phyloP scores from a whole-genome alignment of 2,113 vertebrate genomes.

The Todiramphus saurophagus region DNA sequence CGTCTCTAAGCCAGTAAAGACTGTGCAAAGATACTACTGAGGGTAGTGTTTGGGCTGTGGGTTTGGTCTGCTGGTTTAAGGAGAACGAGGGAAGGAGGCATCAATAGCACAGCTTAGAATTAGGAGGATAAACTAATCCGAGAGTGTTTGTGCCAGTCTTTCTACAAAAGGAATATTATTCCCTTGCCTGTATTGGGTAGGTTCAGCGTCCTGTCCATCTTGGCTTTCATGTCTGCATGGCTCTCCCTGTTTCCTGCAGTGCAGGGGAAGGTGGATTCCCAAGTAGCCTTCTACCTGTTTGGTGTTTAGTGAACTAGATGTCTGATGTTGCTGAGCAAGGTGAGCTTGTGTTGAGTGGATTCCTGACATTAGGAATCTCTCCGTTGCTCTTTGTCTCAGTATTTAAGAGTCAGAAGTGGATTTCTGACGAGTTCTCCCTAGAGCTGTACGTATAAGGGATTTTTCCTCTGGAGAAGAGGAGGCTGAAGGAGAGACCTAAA shows the following conservation, averaged over 20 bases:
- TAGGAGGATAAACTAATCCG: not conserved
- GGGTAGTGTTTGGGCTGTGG: not conserved
- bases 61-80: not conserved
- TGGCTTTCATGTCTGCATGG: not conserved
- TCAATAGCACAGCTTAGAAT: not conserved
- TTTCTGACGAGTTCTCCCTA: not conserved
- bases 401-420: not conserved
- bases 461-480: not conserved
- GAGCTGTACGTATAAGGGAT: not conserved
- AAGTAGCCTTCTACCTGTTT: not conserved
- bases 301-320: not conserved
- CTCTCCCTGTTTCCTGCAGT: not conserved
- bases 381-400: not conserved
- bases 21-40: not conserved
- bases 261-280: not conserved
- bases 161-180: not conserved
- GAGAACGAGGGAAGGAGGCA: not conserved
- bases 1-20: not conserved
- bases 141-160: not conserved
- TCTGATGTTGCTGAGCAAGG: not conserved
- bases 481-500: not conserved
- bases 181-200: not conserved
- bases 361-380: not conserved
- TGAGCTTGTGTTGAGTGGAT: not conserved
- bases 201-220: not conserved